Percentiles rank a stretch among this genome's conserved stretches.
Evolutionary conservation across 2,888 invertebrate genomes (phyloP).

Genomic region (Spisula subtruncata): DNA sequence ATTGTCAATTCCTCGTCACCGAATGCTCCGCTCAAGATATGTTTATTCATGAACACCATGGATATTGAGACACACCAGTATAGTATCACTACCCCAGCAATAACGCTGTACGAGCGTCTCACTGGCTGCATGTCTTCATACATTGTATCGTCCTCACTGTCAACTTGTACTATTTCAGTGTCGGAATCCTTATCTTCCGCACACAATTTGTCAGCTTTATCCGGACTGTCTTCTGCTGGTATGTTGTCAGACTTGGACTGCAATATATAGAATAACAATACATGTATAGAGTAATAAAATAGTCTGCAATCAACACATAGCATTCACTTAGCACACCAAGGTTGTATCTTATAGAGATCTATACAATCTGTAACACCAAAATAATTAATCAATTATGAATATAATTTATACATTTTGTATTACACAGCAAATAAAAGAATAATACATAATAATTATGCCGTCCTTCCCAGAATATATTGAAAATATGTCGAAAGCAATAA

Average conservation of each 20-base stretch:
- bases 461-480: too few relatives aligned
- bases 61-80: slow-evolving; percentile 95
- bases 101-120: slow-evolving; percentile 48
- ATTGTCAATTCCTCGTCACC: slow-evolving; percentile 83
- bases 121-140: not conserved
- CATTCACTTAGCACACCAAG: too few relatives aligned
- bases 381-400: too few relatives aligned
- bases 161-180: not conserved
- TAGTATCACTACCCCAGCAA: slow-evolving; percentile 78
- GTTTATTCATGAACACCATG: slow-evolving; percentile 98
- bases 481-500: too few relatives aligned
- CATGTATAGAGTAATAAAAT: not conserved
- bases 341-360: too few relatives aligned
- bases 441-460: too few relatives aligned
- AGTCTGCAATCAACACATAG: too few relatives aligned
- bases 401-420: too few relatives aligned
- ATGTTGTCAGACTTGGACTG: not conserved
- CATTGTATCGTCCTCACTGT: not conserved
- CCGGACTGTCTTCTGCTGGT: not conserved
- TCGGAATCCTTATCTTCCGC: not conserved
- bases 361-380: too few relatives aligned
- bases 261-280: not conserved
- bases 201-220: not conserved
- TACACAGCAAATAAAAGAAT: too few relatives aligned
- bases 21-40: slow-evolving; percentile 88